Conservation (phyloP, 2,113 vertebrate species). For the Rallus limicola region DNA sequence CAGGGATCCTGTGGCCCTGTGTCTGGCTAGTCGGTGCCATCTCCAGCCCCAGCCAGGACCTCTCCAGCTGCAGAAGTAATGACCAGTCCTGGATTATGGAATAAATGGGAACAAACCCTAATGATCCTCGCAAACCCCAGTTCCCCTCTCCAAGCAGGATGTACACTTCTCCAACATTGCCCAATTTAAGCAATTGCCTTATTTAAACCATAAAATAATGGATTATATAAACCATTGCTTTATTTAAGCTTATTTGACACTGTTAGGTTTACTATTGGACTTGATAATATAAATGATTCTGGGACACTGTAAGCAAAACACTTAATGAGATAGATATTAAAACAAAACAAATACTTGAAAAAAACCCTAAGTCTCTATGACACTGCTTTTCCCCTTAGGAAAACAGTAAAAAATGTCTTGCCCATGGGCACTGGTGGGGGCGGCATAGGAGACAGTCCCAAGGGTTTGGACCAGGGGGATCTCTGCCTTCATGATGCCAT, state of each 20-base stretch:
- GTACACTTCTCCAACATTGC: background rate
- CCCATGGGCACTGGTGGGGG: no score
- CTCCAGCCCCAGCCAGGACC: background rate
- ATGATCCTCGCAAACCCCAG: background rate
- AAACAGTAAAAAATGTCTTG: background rate
- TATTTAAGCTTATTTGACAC: no score
- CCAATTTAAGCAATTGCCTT: background rate
- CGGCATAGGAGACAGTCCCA: background rate
- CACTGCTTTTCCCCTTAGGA: background rate
- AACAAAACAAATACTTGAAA: background rate
- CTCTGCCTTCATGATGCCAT: background rate
- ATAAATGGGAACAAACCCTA: background rate
- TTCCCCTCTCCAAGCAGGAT: background rate
- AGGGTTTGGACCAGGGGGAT: no score
- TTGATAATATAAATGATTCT: no score
- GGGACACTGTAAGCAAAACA: background rate
- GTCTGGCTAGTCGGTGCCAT: background rate
- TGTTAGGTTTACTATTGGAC: no score
- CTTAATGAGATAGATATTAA: background rate
- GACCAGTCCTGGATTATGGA: background rate
- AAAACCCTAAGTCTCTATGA: accelerated
- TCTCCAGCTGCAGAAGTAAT: background rate
- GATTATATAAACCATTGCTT: no score
- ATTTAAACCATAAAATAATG: no score
- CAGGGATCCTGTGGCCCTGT: background rate